Evolutionary conservation across 2,888 invertebrate species (phyloP), one percentile per base, ranked within the genome.

Genomic region (Xanthorhoe designata): DNA sequence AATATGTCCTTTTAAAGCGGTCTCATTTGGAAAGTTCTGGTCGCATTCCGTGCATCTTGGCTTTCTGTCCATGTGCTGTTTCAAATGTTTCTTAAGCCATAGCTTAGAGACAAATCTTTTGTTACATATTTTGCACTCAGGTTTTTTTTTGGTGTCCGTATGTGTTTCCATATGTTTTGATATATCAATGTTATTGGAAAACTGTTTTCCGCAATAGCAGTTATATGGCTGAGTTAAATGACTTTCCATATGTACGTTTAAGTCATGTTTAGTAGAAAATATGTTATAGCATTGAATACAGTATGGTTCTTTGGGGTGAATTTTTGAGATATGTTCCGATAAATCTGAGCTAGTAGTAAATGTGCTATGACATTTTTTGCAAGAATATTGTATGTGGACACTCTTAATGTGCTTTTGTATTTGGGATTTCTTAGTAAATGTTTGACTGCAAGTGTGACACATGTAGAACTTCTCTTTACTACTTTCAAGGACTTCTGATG

Each of bases 91-190:
- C 8, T 35, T 32, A 9, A 58, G 35, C 19, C 50, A 10, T 8
- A 35, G 32, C 32, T 50, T 50, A 35, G 58, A 58, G 32, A 18
- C 17, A 18, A 58, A 50, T 1, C 18, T 9, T 50, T 50, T 58
- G n/a, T 18, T 35, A n/a, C 58, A 58, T 13, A 49, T 17, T 3
- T 35, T 49, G 18, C 58, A 58, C n/a, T 49, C 49, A 32, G 1
- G 7, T 8, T 7, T 3, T 32, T 32, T 1, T 7, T 47, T 17
- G 13, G 6, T 1, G 6, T 45, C 2, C 9, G 35, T 45, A 15
- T 45, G 45, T 1, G 45, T 45, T 45, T 45, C 7, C n/a, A 45
- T n/a, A n/a, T n/a, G n/a, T n/a, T n/a, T n/a, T n/a, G n/a, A n/a
- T n/a, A n/a, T n/a, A n/a, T n/a, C n/a, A n/a, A n/a, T n/a, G n/a